These are phyloP conservation scores for Hippocampus barbouri DNA, from an alignment of 2,113 vertebrate genomes.

Conservation along the genomic window DNA sequence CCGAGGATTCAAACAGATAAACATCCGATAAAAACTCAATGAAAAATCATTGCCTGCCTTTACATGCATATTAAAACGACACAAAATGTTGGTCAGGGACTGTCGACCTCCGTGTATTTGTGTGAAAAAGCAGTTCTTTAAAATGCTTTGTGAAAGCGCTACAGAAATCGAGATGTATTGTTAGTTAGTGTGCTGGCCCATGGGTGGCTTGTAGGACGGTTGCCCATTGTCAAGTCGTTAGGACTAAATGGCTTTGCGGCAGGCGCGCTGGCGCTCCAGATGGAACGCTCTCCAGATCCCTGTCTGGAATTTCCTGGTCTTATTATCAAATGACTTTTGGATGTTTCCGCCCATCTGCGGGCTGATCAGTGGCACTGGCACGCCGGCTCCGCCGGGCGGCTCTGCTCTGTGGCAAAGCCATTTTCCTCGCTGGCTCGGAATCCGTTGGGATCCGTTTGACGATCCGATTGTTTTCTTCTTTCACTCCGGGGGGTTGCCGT, in stretches of 20 bases:
- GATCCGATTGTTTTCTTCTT: slow-evolving; percentile 53
- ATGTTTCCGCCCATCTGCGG: slow-evolving; percentile 62
- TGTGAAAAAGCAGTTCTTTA: too few relatives aligned
- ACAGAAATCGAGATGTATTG: too few relatives aligned
- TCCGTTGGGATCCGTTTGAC: slow-evolving; percentile 46
- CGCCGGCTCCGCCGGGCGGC: slow-evolving; percentile 51
- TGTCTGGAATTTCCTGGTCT: slow-evolving; percentile 60
- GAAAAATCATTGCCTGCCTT: not conserved
- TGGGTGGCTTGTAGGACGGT: not conserved
- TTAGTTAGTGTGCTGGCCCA: not conserved
- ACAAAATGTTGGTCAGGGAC: not conserved
- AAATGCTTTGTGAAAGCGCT: too few relatives aligned
- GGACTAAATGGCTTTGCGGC: not conserved
- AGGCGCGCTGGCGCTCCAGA: too few relatives aligned
- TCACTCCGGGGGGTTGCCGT: slow-evolving; percentile 35
- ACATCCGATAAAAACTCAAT: not conserved
- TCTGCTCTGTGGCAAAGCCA: slow-evolving; percentile 57
- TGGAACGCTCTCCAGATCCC: slow-evolving; percentile 57
- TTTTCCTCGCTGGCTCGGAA: slow-evolving; percentile 66
- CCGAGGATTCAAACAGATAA: not conserved
- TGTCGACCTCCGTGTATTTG: too few relatives aligned
- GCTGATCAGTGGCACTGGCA: slow-evolving; percentile 63
- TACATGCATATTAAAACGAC: not conserved
- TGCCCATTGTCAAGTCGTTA: not conserved
- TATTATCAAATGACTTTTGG: slow-evolving; percentile 68